Conservation (phyloP, 2,888 invertebrate genomes). For the Oscheius myriophilus region DNA sequence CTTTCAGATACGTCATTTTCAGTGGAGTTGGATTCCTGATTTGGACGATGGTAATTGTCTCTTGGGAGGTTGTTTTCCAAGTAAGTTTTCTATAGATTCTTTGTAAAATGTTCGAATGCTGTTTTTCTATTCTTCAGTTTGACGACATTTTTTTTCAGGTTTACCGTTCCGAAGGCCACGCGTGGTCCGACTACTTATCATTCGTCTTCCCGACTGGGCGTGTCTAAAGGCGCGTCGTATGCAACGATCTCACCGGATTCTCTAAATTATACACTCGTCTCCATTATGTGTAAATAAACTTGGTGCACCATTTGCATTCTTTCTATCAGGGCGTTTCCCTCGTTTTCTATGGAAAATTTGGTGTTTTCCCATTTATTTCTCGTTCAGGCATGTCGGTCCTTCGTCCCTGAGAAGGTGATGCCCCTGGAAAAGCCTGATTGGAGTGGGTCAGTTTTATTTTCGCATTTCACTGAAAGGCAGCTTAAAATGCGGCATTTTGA, state of each 20-base stretch:
- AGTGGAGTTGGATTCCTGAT: slow-evolving; percentile 41
- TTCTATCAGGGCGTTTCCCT: background rate
- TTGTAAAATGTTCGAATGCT: background rate
- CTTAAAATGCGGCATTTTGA: too few relatives aligned
- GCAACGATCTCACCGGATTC: background rate
- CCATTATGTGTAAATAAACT: background rate
- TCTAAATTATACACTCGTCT: slow-evolving; percentile 6
- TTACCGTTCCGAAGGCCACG: slow-evolving; percentile 48
- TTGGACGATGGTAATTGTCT: slow-evolving; percentile 39
- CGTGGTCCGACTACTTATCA: slow-evolving; percentile 49
- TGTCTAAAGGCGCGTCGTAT: slow-evolving; percentile 33
- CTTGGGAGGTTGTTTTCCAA: slow-evolving; percentile 52
- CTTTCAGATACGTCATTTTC: slow-evolving; percentile 26
- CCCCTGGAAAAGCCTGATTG: too few relatives aligned
- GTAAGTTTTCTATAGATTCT: slow-evolving; percentile 25
- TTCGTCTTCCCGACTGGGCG: slow-evolving; percentile 51
- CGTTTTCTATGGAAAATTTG: too few relatives aligned
- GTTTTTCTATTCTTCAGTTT: too few relatives aligned
- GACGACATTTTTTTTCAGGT: slow-evolving; percentile 39
- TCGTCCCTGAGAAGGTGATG: too few relatives aligned
- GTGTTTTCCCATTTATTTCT: too few relatives aligned
- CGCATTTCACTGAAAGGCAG: too few relatives aligned
- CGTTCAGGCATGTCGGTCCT: background rate
- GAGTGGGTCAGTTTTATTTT: too few relatives aligned
- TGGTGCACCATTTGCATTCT: too few relatives aligned